A percentile compares a stretch with the other conserved stretches of the same genome.
Evolutionary conservation across 1,140 invertebrate genomes (phyloP).

Genomic region (Listronotus bonariensis): DNA sequence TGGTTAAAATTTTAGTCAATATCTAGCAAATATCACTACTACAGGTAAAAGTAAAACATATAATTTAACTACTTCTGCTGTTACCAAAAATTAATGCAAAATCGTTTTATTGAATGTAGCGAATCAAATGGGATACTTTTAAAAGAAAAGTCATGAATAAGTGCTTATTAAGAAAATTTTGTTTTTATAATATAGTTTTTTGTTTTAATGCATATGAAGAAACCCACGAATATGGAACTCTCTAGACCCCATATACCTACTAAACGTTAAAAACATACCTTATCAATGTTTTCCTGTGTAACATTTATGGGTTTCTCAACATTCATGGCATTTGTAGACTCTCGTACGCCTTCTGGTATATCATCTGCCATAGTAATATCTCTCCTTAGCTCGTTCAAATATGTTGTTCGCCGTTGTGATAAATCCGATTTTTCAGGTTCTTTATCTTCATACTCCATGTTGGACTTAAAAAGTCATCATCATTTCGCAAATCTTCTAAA

Average conservation of each 20-base stretch:
- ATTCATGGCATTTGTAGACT: background rate
- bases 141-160: too few species aligned
- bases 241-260: constrained; percentile 1
- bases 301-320: background rate
- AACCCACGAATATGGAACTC: background rate
- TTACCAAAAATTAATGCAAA: too few species aligned
- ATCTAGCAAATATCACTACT: too few species aligned
- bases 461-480: constrained; percentile 10
- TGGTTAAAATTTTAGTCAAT: too few species aligned
- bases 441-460: background rate
- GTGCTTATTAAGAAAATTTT: too few species aligned
- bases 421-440: constrained; percentile 5
- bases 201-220: too few species aligned
- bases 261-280: constrained; percentile 1
- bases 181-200: too few species aligned
- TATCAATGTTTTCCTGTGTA: background rate
- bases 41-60: too few species aligned
- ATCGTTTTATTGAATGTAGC: too few species aligned
- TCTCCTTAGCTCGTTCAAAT: background rate
- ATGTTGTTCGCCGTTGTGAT: background rate
- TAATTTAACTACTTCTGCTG: too few species aligned
- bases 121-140: too few species aligned
- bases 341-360: background rate
- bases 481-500: constrained; percentile 14
- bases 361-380: background rate